Percentiles rank a stretch among this genome's conserved stretches.
Evolutionary conservation across 2,113 vertebrate species (phyloP).

Genomic region (Podarcis raffonei): DNA sequence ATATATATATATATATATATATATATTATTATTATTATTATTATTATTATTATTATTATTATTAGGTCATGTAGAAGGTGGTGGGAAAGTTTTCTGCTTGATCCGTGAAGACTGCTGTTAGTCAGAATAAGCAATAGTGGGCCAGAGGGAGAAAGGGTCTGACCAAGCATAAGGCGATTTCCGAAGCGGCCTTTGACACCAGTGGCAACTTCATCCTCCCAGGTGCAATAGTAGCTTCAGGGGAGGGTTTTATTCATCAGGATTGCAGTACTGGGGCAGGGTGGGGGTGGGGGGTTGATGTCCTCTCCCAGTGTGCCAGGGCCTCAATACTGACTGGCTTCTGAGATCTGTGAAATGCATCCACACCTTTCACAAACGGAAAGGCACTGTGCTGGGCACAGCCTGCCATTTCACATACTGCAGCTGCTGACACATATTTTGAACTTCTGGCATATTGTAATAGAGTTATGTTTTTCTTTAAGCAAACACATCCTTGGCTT

Average conservation of each 20-base stretch:
- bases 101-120: background rate
- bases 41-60: no score
- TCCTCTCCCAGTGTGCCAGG: background rate
- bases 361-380: background rate
- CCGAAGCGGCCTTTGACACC: background rate
- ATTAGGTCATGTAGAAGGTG: no score
- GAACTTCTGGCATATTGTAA: background rate
- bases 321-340: no score
- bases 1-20: no score
- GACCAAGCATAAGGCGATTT: background rate
- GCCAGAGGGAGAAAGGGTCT: background rate
- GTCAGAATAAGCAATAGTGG: background rate
- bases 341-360: background rate
- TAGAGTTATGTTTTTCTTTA: background rate
- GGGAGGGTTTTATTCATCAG: background rate
- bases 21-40: no score
- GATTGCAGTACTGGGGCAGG: background rate
- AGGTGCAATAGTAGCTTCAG: background rate
- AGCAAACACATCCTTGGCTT: background rate
- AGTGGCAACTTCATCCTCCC: background rate
- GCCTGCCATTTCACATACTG: background rate
- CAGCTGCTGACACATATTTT: background rate
- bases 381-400: background rate
- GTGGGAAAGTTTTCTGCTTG: no score
- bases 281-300: background rate